Conservation (phyloP, 2,888 invertebrate species). For the Ophion costatus region DNA sequence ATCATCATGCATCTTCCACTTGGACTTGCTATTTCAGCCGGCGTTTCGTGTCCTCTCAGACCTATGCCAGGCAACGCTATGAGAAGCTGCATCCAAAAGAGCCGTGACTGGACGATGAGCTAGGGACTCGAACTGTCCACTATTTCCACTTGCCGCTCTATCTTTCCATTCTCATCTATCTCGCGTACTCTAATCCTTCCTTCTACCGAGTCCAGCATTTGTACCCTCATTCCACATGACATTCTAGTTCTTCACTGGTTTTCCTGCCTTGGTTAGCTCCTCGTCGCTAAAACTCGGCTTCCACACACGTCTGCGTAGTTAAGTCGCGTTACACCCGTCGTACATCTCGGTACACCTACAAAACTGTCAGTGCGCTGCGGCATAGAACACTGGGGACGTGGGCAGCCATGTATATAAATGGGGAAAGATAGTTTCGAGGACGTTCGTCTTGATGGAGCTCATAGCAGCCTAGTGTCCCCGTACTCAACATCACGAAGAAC, state of each 20-base stretch:
- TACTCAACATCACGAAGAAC: no score
- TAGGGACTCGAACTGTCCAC: conserved; percentile 37
- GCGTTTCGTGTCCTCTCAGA: neutral
- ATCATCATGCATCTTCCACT: conserved; percentile 23
- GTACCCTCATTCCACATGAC: conserved; percentile 32
- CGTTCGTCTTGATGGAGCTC: no score
- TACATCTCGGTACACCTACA: conserved; percentile 51
- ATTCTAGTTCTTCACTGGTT: conserved; percentile 20
- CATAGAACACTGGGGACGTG: conserved; percentile 39
- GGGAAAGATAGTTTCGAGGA: no score
- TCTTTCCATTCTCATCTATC: conserved; percentile 70
- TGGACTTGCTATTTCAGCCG: neutral
- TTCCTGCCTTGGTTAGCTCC: neutral
- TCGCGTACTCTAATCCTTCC: conserved; percentile 64
- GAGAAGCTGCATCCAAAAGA: conserved; percentile 7
- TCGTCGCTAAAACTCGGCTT: neutral
- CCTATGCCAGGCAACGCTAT: neutral
- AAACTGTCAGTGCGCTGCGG: conserved; percentile 27
- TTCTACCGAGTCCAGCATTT: conserved; percentile 48
- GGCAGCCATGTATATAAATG: conserved; percentile 51
- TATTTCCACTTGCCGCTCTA: no score
- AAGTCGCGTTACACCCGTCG: conserved; percentile 19
- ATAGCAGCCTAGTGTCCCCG: no score
- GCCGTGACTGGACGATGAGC: neutral
- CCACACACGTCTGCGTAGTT: conserved; percentile 14